Base-by-base conservation (phyloP, 1,140 invertebrate genomes). In the Bombus superbus region DNA sequence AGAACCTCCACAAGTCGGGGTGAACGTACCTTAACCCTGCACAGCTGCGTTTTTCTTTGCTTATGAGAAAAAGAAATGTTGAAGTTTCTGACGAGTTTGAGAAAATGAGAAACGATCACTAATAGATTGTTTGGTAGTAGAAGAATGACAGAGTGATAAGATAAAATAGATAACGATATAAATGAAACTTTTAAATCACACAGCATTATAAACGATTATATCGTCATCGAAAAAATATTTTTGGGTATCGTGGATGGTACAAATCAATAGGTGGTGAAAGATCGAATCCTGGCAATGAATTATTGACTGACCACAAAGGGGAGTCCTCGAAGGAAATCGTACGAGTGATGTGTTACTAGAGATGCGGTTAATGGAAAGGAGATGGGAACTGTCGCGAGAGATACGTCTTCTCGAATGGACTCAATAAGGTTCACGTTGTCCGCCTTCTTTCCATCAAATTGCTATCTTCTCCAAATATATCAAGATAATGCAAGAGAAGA, bases 251-350 rank as follows among this genome's bases (percentile, higher is more conserved):
- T 40, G 76, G 78, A 89, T 87, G 86, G 64, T 40, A 66, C 69
- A 74, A 81, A 81, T 89, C 87, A 81, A 81, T 84, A 57, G 73
- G 53, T 71, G 81, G 18, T 57, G 75, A 84, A 83, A 89, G 87
- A 81, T 88, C 85, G 68, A 11, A 82, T 64, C 73, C 62, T 35
- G 47, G 62, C 62, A 53, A 88, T 90, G 83, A 90, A 83, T 90
- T 88, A 90, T 86, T 71, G 76, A 28, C n/a, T 72, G 44, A 77
- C 74, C 66, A 57, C 68, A 25, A 62, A 47, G 47, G 75, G 68
- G 42, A 40, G 42, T 18, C 59, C 42, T 57, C 32, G 62, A 42
- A 69, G 73, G 71, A 83, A 83, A 76, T 73, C 57, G 47, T 82
- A 47, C 42, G 42, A 38, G 74, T 77, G 53, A 62, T 69, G 68